phyloP scores from a whole-genome alignment of 30 jellyfish, hydroid and myxozoan genomes.

The Aurelia sp. region DNA sequence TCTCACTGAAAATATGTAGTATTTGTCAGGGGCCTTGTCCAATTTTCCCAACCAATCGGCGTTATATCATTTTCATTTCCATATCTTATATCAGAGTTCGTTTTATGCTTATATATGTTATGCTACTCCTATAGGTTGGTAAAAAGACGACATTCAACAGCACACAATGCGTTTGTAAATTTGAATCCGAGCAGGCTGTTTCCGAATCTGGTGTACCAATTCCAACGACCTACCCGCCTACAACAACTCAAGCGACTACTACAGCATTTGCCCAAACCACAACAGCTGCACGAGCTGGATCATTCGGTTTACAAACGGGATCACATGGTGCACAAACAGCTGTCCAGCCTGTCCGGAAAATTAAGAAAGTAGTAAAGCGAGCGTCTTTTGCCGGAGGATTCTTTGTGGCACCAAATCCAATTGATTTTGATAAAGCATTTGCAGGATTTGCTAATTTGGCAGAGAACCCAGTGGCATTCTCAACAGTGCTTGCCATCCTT shows the following conservation, averaged over 20 bases:
- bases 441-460: constrained; percentile 93
- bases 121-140: constrained; percentile 91
- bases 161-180: constrained; percentile 89
- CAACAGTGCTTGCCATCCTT: constrained; percentile 88
- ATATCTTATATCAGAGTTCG: no score
- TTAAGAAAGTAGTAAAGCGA: constrained; percentile 71
- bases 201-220: constrained; percentile 27
- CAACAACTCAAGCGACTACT: constrained; percentile 21
- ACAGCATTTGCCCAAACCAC: neutral
- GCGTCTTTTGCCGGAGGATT: constrained; percentile 95
- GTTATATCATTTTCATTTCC: no score
- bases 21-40: no score
- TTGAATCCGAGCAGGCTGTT: constrained; percentile 71
- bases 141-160: constrained; percentile 89
- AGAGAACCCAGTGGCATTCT: constrained; percentile 93
- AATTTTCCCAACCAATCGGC: no score
- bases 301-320: constrained; percentile 9
- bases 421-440: constrained; percentile 92
- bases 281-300: neutral
- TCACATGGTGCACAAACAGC: constrained; percentile 10
- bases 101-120: neutral
- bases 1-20: no score
- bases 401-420: constrained; percentile 97
- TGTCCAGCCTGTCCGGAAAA: constrained; percentile 42
- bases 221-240: constrained; percentile 28